A percentile compares a stretch with the other conserved stretches of the same genome.
Conservation (phyloP, 2,888 invertebrate species). For the Lamellibrachia satsuma region DNA sequence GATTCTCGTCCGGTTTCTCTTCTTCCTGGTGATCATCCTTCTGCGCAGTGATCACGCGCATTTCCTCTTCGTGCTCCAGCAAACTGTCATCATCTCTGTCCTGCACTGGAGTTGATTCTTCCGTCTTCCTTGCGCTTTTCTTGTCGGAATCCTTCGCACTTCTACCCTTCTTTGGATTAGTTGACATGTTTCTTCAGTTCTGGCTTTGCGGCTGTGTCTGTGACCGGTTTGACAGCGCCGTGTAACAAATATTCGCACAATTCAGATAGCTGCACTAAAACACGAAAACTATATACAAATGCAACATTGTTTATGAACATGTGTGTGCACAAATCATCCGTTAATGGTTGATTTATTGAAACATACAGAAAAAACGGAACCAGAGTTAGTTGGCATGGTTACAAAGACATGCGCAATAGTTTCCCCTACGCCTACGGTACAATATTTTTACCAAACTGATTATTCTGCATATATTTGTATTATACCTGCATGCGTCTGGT, state of each 20-base stretch:
- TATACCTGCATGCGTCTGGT: background rate
- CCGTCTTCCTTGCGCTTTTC: conserved; percentile 36
- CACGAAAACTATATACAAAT: background rate
- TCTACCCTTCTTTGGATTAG: conserved; percentile 33
- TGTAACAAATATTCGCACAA: background rate
- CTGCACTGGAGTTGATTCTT: conserved; percentile 47
- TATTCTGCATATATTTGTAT: background rate
- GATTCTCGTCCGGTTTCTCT: conserved; percentile 38
- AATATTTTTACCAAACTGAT: background rate
- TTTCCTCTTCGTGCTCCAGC: conserved; percentile 29
- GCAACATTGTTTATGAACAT: background rate
- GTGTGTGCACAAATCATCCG: background rate
- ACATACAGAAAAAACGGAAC: background rate
- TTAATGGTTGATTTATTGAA: background rate
- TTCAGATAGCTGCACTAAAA: background rate
- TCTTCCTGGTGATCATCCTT: conserved; percentile 32
- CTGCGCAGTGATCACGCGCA: background rate
- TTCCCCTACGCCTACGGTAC: background rate
- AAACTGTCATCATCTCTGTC: conserved; percentile 49
- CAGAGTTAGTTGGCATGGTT: background rate
- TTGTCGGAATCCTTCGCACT: conserved; percentile 34
- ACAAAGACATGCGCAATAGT: background rate
- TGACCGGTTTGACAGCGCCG: background rate
- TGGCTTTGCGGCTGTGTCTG: background rate
- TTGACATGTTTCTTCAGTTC: conserved; percentile 35